Evolutionary conservation across 1,140 invertebrate species (phyloP), one percentile per base, ranked within the genome.

Genomic region (Notospermus geniculatus): DNA sequence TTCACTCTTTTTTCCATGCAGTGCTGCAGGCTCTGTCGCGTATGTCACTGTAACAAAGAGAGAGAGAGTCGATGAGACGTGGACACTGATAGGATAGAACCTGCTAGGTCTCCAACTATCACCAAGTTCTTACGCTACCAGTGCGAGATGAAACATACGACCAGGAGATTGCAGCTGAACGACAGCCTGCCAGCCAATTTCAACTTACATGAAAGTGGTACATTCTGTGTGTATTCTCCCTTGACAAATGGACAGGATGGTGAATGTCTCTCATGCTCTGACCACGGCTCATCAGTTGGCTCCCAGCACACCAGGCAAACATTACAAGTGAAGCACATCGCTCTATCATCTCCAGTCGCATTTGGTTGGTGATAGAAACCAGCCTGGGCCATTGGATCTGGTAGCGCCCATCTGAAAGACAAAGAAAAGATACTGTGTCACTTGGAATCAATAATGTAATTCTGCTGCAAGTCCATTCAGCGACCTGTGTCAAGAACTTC

Each of bases 221-320:
- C 93, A 83, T 97, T 97, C 80, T 94, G 92, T 13, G 93, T 97
- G 70, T 93, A 94, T 78, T 95, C 92, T 22, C 93, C 92, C 73
- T 92, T 90, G 1, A 97, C 91, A 80, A 95, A 95, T 0, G 92
- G 91, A 80, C 93, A 97, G 60, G 87, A 87, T 13, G 93, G 92
- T 22, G 92, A 95, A 82, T 97, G 93, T 9, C 93, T 84, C 79
- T 95, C 93, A 74, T 96, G 93, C 77, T 97, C 93, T 67, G 93
- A 93, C 85, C 85, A 96, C 0, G 93, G 94, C 79, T 96, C 93
- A 83, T 96, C 93, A 0, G 91, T 93, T 60, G 92, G 91, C 80
- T 97, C 94, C 94, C 94, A 97, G 81, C 90, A 94, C 0, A 96
- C 92, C 2, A 96, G 84, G 73, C 92, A 95, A 2, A 95, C 90